Conservation (phyloP, 2,113 vertebrate species). For the Nibea albiflora region DNA sequence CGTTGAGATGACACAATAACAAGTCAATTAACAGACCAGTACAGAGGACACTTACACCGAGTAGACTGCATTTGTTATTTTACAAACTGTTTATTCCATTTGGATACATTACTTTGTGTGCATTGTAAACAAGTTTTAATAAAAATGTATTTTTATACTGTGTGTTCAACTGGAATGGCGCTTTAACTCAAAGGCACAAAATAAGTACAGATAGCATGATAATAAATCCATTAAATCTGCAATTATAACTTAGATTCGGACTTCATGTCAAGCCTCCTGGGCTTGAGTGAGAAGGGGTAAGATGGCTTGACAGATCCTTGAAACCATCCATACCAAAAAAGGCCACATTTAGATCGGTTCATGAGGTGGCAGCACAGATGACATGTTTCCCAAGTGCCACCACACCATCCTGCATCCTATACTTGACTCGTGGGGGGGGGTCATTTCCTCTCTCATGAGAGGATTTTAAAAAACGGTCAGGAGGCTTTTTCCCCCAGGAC, state of each 20-base stretch:
- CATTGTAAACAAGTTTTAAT: slow-evolving; percentile 50
- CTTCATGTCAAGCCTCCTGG: not conserved
- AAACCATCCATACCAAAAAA: slow-evolving; percentile 67
- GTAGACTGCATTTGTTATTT: slow-evolving; percentile 14
- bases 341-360: slow-evolving; percentile 58
- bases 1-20: not conserved
- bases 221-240: slow-evolving; percentile 10
- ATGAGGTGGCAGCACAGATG: slow-evolving; percentile 49
- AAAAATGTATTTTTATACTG: slow-evolving; percentile 64
- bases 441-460: slow-evolving; percentile 71
- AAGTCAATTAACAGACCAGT: not conserved
- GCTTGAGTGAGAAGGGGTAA: not conserved
- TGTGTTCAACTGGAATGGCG: slow-evolving; percentile 11
- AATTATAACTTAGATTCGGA: slow-evolving; percentile 10
- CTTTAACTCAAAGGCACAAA: slow-evolving; percentile 48
- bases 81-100: slow-evolving; percentile 41
- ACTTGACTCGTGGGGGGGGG: slow-evolving; percentile 43
- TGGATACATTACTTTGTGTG: slow-evolving; percentile 8
- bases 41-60: slow-evolving; percentile 21
- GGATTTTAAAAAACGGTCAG: slow-evolving; percentile 42
- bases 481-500: slow-evolving; percentile 87
- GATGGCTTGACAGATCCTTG: not conserved
- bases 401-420: slow-evolving; percentile 44
- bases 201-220: not conserved
- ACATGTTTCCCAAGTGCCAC: slow-evolving; percentile 63